Evolutionary conservation across 2,113 vertebrate genomes (phyloP), one percentile per base, ranked within the genome.

Genomic region (Corythoichthys haematopterus): DNA sequence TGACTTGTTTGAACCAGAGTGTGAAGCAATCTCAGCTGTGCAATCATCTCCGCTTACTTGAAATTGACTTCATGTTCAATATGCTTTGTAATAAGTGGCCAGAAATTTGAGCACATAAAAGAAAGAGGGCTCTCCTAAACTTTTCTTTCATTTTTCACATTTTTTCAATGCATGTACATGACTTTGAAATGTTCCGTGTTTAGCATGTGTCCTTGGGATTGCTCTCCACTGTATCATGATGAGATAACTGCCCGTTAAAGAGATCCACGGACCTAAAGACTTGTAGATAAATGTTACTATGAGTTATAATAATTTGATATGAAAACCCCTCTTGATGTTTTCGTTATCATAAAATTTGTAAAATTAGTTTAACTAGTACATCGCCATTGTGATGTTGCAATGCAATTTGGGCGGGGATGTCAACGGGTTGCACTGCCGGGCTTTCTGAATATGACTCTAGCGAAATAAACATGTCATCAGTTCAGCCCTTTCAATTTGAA

Each of bases 1-100:
- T 71, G 65, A 74, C 48, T 64, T 70, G 6, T 55, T 61, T 1
- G 20, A 28, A 12, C 52, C 55, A 45, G n/a, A 59, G 58, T 61
- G 38, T 61, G 40, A 20, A 61, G 9, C 37, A 28, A 45, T 61
- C 15, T 61, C 16, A 40, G 3, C 38, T n/a, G 16, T 61, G 43
- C 15, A 20, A 11, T 38, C 8, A 12, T 61, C 16, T 61, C 15
- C 11, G 11, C 9, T 20, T 36, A 40, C 57, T 59, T 40, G 5
- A 38, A 37, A 59, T 55, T 33, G 52, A 55, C 52, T 55, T 28
- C 20, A 0, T 55, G 9, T 55, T 53, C 9, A 12, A 55, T 33
- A 13, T 33, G 4, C 16, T 16, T 28, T 2, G 2, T 16, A 20
- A 5, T 28, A 53, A 20, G 16, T 20, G 51, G 7, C 51, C 7